phyloP scores from a whole-genome alignment of 2,113 vertebrate species.

The Menidia beryllina region DNA sequence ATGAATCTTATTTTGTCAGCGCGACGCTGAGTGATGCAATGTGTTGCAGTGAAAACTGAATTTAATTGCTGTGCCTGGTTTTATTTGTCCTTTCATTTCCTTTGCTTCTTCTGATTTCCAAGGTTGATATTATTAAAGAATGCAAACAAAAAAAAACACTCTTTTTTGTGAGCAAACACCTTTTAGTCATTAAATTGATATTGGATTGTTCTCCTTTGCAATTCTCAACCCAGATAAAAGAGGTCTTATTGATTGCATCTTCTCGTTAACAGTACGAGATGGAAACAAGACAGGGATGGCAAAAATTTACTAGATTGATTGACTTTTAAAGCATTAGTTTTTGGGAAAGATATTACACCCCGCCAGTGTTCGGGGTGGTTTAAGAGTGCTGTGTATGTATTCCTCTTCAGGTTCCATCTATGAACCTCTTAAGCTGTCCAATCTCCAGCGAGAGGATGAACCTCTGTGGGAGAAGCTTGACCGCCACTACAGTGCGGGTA shows the following conservation, averaged over 20 bases:
- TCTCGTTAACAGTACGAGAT: too few species aligned
- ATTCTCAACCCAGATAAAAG: too few species aligned
- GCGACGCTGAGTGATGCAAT: constrained; percentile 26
- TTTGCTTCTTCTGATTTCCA: not conserved
- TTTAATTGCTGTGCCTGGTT: constrained; percentile 19
- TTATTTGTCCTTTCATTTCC: too few species aligned
- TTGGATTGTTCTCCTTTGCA: too few species aligned
- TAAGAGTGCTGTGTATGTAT: constrained; percentile 26
- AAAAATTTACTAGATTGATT: not conserved
- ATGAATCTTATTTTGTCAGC: constrained; percentile 45
- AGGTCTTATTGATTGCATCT: too few species aligned
- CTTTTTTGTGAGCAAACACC: too few species aligned
- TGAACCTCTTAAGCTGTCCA: constrained; percentile 92
- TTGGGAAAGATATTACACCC: not conserved
- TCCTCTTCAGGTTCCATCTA: constrained; percentile 92
- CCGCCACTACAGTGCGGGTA: constrained; percentile 92
- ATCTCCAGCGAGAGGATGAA: constrained; percentile 83
- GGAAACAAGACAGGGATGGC: not conserved
- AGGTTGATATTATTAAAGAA: too few species aligned
- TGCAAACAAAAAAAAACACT: too few species aligned
- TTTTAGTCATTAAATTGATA: too few species aligned
- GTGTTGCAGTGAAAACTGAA: constrained; percentile 44
- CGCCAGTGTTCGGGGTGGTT: not conserved
- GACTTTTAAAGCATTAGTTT: not conserved
- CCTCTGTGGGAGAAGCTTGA: constrained; percentile 94